Evolutionary conservation across 2,888 invertebrate species (phyloP).

Genomic region (Cabera pusaria): DNA sequence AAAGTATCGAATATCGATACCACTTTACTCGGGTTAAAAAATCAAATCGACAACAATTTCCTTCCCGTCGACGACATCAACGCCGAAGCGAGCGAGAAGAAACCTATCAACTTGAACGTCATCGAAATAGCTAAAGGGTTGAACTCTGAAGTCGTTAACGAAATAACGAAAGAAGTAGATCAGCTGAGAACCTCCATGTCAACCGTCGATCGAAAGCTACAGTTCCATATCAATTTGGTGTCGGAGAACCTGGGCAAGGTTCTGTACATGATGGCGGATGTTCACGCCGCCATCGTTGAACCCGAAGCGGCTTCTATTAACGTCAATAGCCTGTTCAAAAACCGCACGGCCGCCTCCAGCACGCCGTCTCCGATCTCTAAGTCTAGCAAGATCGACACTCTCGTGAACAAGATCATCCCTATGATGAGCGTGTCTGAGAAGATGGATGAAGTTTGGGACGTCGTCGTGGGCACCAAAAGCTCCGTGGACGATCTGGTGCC

Average conservation of each 20-base stretch:
- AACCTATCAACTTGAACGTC: constrained; percentile 92
- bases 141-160: constrained; percentile 90
- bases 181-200: constrained; percentile 90
- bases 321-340: constrained; percentile 74
- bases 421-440: constrained; percentile 94
- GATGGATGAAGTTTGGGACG: constrained; percentile 96
- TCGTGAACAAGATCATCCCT: constrained; percentile 92
- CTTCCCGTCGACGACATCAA: constrained; percentile 92
- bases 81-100: constrained; percentile 94
- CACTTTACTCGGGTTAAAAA: constrained; percentile 90
- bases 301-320: constrained; percentile 84
- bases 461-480: constrained; percentile 94
- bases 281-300: constrained; percentile 92
- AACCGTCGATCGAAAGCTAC: constrained; percentile 91
- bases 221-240: constrained; percentile 92
- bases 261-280: constrained; percentile 90
- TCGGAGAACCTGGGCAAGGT: constrained; percentile 92
- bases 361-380: constrained; percentile 83
- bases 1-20: constrained; percentile 93
- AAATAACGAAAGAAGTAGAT: constrained; percentile 91
- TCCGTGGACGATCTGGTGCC: constrained; percentile 93
- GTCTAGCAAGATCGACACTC: constrained; percentile 90
- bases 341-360: constrained; percentile 83
- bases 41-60: constrained; percentile 92
- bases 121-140: constrained; percentile 93